These are phyloP conservation scores for Campopleginae sp. DNA, from an alignment of 2,888 invertebrate genomes.

Conservation along the genomic window DNA sequence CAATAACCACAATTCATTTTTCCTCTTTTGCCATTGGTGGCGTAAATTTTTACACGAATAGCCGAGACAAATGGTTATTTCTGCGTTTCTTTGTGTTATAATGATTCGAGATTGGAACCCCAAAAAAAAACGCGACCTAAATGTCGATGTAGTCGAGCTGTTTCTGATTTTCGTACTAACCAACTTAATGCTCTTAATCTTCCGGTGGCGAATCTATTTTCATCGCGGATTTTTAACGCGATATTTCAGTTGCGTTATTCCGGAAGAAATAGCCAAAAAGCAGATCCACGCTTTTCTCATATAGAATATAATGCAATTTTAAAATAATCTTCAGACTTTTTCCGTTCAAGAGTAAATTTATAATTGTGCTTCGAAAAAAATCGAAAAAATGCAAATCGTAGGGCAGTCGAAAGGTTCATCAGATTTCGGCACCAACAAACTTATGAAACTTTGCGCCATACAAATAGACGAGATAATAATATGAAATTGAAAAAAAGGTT, in stretches of 20 bases:
- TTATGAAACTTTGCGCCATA: neutral
- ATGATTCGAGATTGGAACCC: neutral
- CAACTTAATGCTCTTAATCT: neutral
- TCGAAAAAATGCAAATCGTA: neutral
- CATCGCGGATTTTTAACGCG: no score
- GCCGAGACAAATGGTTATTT: neutral
- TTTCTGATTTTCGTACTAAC: neutral
- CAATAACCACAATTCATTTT: neutral
- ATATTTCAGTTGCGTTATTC: no score
- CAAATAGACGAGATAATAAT: neutral
- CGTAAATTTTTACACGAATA: neutral
- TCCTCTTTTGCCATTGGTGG: neutral
- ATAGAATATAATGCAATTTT: no score
- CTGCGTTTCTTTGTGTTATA: neutral
- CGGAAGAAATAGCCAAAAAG: no score
- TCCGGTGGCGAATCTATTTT: no score
- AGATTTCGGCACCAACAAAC: neutral
- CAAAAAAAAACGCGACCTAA: conserved; percentile 8
- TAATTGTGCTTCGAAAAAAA: neutral
- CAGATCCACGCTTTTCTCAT: no score
- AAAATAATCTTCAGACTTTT: neutral
- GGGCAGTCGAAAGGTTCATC: neutral
- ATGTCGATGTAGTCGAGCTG: neutral
- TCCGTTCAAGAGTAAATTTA: neutral
- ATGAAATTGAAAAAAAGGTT: neutral